Conservation (phyloP, 2,888 invertebrate species). For the Drosophila heteroneura region DNA sequence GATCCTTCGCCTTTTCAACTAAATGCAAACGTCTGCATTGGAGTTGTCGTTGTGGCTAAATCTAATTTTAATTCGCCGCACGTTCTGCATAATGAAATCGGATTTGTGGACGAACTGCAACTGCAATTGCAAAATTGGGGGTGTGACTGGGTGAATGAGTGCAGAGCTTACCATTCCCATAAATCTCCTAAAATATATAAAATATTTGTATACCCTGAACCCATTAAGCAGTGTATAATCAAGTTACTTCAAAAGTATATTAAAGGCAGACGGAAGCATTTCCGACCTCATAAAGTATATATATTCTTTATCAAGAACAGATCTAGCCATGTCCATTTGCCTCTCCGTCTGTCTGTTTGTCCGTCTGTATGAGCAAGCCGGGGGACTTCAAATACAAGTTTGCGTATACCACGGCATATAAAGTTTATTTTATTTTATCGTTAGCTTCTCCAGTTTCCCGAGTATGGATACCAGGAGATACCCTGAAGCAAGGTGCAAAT, state of each 20-base stretch:
- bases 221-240: neutral
- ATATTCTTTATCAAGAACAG: neutral
- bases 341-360: neutral
- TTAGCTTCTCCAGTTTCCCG: neutral
- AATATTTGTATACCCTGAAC: neutral
- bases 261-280: neutral
- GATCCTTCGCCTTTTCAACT: conserved; percentile 33
- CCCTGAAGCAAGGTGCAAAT: too few species aligned
- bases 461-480: too few species aligned
- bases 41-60: conserved; percentile 55
- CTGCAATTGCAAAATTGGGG: conserved; percentile 20
- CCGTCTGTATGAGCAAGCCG: neutral
- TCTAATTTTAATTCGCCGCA: conserved; percentile 73
- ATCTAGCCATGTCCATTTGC: neutral
- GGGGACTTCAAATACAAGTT: neutral
- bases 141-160: conserved; percentile 19
- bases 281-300: neutral
- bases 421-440: neutral
- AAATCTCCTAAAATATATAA: conserved; percentile 16
- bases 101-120: conserved; percentile 55
- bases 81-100: conserved; percentile 78
- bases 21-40: conserved; percentile 44
- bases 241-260: neutral
- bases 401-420: neutral
- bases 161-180: conserved; percentile 17